These are phyloP conservation scores for Stegodyphus mimosarum DNA, from an alignment of 1,140 invertebrate genomes.

Conservation along the genomic window DNA sequence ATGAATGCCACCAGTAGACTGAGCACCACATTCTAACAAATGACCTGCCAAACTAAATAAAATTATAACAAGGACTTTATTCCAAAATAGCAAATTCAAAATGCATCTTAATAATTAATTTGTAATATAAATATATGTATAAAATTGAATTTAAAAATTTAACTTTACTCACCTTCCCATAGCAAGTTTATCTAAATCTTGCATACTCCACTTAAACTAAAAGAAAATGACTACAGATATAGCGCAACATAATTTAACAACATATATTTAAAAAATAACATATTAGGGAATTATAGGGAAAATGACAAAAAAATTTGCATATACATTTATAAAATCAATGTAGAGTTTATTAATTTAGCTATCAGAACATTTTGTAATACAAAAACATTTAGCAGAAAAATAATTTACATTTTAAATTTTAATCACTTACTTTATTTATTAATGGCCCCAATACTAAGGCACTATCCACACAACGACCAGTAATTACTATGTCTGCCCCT, in stretches of 20 bases:
- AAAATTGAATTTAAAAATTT: too few species aligned
- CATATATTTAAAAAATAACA: background rate
- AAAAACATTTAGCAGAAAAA: background rate
- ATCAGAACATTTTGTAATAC: background rate
- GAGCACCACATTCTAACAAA: constrained; percentile 73
- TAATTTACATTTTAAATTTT: constrained; percentile 16
- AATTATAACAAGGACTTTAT: background rate
- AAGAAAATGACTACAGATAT: constrained; percentile 61
- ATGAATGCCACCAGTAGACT: constrained; percentile 72
- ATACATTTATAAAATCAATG: too few species aligned
- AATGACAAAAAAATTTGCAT: background rate
- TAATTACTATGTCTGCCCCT: constrained; percentile 73
- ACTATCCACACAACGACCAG: constrained; percentile 72
- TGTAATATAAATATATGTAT: background rate
- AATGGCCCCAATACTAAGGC: constrained; percentile 71
- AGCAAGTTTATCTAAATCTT: constrained; percentile 70
- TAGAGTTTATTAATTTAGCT: background rate
- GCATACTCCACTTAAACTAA: constrained; percentile 67
- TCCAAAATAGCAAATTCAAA: background rate
- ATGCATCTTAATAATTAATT: background rate
- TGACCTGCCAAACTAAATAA: constrained; percentile 70
- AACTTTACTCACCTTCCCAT: constrained; percentile 62
- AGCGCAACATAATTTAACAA: background rate
- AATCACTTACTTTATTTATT: constrained; percentile 67
- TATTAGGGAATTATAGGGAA: background rate